Conservation (phyloP, 2,888 invertebrate species). For the Eudasyphora cyanicolor region DNA sequence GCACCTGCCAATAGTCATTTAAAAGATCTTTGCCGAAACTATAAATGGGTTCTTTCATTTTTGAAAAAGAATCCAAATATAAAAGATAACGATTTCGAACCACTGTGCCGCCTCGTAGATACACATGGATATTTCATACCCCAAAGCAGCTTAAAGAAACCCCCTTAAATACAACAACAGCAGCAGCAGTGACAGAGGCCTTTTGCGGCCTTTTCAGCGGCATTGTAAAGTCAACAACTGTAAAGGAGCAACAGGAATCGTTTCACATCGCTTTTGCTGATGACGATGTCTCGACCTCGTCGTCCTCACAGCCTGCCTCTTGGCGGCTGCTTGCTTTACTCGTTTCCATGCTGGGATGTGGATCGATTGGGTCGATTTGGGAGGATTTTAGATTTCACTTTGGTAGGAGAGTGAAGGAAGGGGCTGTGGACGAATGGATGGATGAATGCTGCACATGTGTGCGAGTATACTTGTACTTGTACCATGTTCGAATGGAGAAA, state of each 20-base stretch:
- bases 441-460: neutral
- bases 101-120: neutral
- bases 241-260: constrained; percentile 66
- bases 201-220: neutral
- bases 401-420: constrained; percentile 6
- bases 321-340: neutral
- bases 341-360: neutral
- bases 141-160: constrained; percentile 21
- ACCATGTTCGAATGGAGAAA: neutral
- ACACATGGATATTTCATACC: neutral
- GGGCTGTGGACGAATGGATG: neutral
- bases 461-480: no score
- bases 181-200: neutral
- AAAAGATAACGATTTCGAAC: neutral
- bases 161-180: neutral
- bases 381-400: constrained; percentile 61
- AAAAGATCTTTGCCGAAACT: neutral
- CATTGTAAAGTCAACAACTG: constrained; percentile 33
- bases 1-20: no score
- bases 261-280: neutral
- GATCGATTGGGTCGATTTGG: constrained; percentile 26
- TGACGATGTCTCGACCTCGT: neutral
- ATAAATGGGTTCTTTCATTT: neutral
- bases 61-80: no score
- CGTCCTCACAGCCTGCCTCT: neutral